Evolutionary conservation across 2,797 vertebrate genomes (phyloP).

Genomic region (Trachops cirrhosus): DNA sequence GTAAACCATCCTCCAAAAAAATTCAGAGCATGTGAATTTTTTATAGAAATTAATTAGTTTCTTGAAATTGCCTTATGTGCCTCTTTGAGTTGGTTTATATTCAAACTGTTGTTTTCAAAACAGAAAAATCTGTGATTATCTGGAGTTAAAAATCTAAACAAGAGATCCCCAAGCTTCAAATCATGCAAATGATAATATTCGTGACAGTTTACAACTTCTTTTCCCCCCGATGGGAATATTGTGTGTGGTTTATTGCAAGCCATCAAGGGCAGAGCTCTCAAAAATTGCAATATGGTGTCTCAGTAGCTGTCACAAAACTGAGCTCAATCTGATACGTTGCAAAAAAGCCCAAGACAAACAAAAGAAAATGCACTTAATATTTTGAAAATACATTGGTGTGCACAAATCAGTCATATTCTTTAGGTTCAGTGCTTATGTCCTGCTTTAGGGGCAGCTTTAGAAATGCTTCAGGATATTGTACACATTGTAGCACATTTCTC

Average conservation of each 20-base stretch:
- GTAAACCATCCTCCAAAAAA: background rate
- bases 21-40: slow-evolving; percentile 41
- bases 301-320: background rate
- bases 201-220: slow-evolving; percentile 68
- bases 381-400: background rate
- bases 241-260: slow-evolving; percentile 57
- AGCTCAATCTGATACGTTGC: background rate
- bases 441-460: background rate
- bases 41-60: slow-evolving; percentile 64
- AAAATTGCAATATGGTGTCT: slow-evolving; percentile 49
- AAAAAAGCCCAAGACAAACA: slow-evolving; percentile 17
- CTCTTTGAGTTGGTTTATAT: slow-evolving; percentile 65
- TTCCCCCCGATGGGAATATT: slow-evolving; percentile 1
- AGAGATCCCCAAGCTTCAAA: slow-evolving; percentile 67
- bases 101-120: slow-evolving; percentile 66
- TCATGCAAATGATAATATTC: slow-evolving; percentile 69
- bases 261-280: slow-evolving; percentile 54
- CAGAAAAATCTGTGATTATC: slow-evolving; percentile 57
- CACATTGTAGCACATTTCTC: background rate
- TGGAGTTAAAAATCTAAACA: slow-evolving; percentile 61
- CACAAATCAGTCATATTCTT: background rate
- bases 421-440: background rate
- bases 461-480: background rate
- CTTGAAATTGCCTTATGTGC: slow-evolving; percentile 41
- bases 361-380: slow-evolving; percentile 31